A percentile compares a stretch with the other conserved stretches of the same genome.
phyloP scores from a whole-genome alignment of 2,888 invertebrate genomes.

The Chaitophorus viminalis region DNA sequence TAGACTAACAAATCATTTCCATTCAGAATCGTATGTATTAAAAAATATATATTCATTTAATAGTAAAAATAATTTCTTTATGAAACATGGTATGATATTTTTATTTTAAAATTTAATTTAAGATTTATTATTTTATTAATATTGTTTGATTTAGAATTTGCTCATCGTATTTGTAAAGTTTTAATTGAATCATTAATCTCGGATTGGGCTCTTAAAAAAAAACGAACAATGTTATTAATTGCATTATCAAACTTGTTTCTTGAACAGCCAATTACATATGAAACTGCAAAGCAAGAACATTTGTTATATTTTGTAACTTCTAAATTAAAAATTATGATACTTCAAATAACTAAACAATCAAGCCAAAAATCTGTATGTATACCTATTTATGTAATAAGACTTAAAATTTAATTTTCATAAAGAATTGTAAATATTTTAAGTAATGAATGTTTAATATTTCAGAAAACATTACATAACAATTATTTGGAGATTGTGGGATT shows the following conservation, averaged over 20 bases:
- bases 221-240: constrained; percentile 44
- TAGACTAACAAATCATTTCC: no score
- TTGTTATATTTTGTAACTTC: constrained; percentile 21
- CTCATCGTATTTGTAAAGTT: not conserved
- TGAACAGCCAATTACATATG: constrained; percentile 25
- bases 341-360: constrained; percentile 30
- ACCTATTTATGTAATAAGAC: not conserved
- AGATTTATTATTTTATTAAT: not conserved
- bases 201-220: constrained; percentile 30
- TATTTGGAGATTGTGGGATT: constrained; percentile 48
- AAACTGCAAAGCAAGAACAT: not conserved
- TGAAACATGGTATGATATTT: no score
- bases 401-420: not conserved
- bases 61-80: no score
- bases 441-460: constrained; percentile 14
- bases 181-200: constrained; percentile 18
- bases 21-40: not conserved
- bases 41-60: not conserved
- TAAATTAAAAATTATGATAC: constrained; percentile 32
- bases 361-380: constrained; percentile 42
- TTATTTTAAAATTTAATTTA: no score
- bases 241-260: constrained; percentile 42
- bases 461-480: constrained; percentile 45
- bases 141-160: constrained; percentile 26
- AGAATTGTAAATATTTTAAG: not conserved